Conservation (phyloP, 2,888 invertebrate species). For the Matsumyia berberina region DNA sequence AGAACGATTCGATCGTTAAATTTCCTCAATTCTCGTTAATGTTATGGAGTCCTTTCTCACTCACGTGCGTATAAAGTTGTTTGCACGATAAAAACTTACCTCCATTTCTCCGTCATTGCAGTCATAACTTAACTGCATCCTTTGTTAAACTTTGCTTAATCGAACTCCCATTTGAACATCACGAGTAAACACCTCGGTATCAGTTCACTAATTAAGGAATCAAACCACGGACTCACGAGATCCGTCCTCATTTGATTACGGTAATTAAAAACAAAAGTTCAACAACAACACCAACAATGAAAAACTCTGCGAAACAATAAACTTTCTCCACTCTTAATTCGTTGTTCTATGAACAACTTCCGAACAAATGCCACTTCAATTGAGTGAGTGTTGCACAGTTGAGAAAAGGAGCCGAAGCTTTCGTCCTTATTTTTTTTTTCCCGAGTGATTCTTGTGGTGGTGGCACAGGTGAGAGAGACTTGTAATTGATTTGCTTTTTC, state of each 20-base stretch:
- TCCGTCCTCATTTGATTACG: slow-evolving; percentile 30
- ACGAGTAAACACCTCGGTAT: background rate
- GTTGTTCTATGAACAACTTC: slow-evolving; percentile 41
- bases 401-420: background rate
- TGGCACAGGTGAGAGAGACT: slow-evolving; percentile 47
- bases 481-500: slow-evolving; percentile 57
- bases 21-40: no score
- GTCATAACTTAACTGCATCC: no score
- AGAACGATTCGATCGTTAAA: no score
- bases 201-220: slow-evolving; percentile 30
- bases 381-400: slow-evolving; percentile 40
- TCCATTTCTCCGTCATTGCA: no score
- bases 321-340: slow-evolving; percentile 36
- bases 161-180: background rate
- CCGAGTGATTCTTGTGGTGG: slow-evolving; percentile 19
- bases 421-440: slow-evolving; percentile 37
- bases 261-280: slow-evolving; percentile 49
- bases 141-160: no score
- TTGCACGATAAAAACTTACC: no score
- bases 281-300: background rate
- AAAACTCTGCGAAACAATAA: slow-evolving; percentile 48
- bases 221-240: background rate
- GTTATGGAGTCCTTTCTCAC: no score
- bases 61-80: no score
- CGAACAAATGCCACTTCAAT: slow-evolving; percentile 61